Evolutionary conservation across 2,888 invertebrate genomes (phyloP), one percentile per base, ranked within the genome.

Genomic region (Germaria angustata): DNA sequence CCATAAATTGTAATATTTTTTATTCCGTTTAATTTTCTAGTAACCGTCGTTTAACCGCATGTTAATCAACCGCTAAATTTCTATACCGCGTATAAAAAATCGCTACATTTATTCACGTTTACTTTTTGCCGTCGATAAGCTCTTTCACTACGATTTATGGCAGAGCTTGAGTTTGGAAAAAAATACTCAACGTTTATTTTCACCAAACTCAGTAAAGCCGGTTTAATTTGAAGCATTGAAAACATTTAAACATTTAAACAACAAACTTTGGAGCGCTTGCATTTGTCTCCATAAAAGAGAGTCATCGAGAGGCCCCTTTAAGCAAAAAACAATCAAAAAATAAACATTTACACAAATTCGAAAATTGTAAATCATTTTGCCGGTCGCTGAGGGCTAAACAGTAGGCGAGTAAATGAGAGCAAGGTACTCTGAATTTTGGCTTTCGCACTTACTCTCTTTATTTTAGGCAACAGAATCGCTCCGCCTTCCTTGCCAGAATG

Each of bases 281-380:
- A 5, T 34, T 71, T 57, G 13, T 55, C 49, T 22, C 39, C 22
- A 15, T 17, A 36, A 57, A 51, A 49, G 15, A 39, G 63, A 6
- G n/a, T 36, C 8, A n/a, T 9, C 0, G 3, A 39, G 32, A 63
- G 44, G n/a, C n/a, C n/a, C n/a, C n/a, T n/a, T n/a, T n/a, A 28
- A 15, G 13, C 0, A 11, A n/a, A 22, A 32, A 41, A 72, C 20
- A 63, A 7, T 15, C 9, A 15, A 32, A 28, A 49, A 28, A 4
- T 28, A 28, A 28, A 28, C 3, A 5, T 6, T 63, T 68, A 20
- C 61, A 77, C 63, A 79, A 63, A 84, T 89, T 89, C 90, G 89
- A 88, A 89, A 84, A 89, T 81, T 86, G 87, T 88, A 88, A 88
- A 88, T 88, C 88, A 89, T 86, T 85, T 57, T 61, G 68, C 81